Evolutionary conservation across 2,888 invertebrate genomes (phyloP), one percentile per base, ranked within the genome.

Genomic region (Barypeithes pellucidus): DNA sequence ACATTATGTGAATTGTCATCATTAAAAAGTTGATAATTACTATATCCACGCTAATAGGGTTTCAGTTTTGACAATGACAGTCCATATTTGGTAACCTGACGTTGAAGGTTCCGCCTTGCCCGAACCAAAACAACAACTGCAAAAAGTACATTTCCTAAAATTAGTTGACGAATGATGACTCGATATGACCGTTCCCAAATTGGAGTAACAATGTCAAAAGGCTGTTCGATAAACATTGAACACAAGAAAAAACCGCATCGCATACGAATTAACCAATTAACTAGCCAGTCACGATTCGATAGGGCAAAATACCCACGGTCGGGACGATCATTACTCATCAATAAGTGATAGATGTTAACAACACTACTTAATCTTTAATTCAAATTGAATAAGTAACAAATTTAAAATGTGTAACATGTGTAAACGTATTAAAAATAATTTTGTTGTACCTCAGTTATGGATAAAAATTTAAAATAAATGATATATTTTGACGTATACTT

Each of bases 191-290:
- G 47, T 47, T 61, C 60, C 50, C 16, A 57, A 62, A 65, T 33
- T 33, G 70, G 65, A 47, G 45, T 3, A 11, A 18, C 70, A 70
- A 70, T 70, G 65, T 65, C 39, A 70, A 65, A 65, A 70, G 70
- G 65, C 59, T 54, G 45, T 41, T 39, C 20, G n/a, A 41, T 69
- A 20, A 57, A 47, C 63, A 63, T 57, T 70, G 63, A 65, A 65
- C 63, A 54, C 41, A 61, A 50, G 5, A 59, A 20, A 33, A n/a
- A 14, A 54, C 3, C n/a, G 29, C 11, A 57, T 36, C 33, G 70
- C 43, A 70, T 70, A 65, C 65, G 22, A 65, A 70, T 70, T 33
- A 47, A 59, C 20, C 59, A 29, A 70, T 70, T 70, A 65, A 20
- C 45, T 39, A 14, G 18, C 59, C 22, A 16, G 45, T 54, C 70